Conservation (phyloP, 2,113 vertebrate genomes). For the Emydocephalus ijimae region DNA sequence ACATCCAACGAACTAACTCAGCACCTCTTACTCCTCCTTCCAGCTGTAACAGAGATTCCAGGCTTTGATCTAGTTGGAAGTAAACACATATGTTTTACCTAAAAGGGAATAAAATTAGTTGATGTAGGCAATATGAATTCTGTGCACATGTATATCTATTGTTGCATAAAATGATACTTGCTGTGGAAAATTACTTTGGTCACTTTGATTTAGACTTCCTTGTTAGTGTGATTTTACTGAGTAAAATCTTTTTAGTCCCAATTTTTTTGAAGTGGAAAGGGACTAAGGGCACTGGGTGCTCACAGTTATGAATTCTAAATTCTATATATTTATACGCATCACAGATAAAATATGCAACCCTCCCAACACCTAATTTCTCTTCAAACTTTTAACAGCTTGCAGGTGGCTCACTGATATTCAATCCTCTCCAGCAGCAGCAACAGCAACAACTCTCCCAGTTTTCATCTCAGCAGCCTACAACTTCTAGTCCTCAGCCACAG, state of each 20-base stretch:
- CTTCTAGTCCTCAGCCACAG: slow-evolving; percentile 79
- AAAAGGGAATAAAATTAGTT: neutral
- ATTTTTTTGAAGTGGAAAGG: neutral
- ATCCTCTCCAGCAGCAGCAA: slow-evolving; percentile 67
- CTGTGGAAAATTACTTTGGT: neutral
- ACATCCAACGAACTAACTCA: neutral
- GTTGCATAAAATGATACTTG: neutral
- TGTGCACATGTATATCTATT: neutral
- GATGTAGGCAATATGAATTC: neutral
- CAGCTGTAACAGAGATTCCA: neutral
- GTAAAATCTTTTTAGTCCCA: neutral
- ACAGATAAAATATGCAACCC: neutral
- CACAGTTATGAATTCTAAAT: neutral
- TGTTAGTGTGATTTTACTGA: neutral
- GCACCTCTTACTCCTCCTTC: neutral
- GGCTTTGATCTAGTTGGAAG: neutral
- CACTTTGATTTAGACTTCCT: neutral
- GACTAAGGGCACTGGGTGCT: neutral
- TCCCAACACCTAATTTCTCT: slow-evolving; percentile 45
- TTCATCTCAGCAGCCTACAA: slow-evolving; percentile 76
- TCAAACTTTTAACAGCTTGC: slow-evolving; percentile 75
- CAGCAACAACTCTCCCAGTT: slow-evolving; percentile 82
- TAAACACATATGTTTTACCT: neutral
- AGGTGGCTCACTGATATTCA: slow-evolving; percentile 83
- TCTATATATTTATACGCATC: neutral